Base-by-base conservation (phyloP, 2,797 vertebrate species). In the Todus mexicanus region DNA sequence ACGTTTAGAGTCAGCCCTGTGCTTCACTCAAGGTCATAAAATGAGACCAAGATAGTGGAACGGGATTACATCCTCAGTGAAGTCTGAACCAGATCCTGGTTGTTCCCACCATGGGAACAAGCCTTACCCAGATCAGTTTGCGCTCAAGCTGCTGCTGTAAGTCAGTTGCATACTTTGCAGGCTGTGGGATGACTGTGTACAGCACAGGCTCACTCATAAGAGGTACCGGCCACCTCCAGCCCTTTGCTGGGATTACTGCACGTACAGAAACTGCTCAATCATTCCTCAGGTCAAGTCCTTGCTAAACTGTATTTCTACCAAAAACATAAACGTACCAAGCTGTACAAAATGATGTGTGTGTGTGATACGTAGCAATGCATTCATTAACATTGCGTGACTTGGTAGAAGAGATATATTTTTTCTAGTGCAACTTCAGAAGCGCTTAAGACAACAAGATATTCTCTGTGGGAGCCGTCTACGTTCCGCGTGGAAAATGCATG, bases 401-500 rank as follows among this genome's bases (percentile, higher is more conserved):
- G 21, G 21, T 78, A 47, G 73, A 74, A 73, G 51, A 84, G 37
- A 56, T 29, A 21, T 73, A 93, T 94, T 56, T 48, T 61, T 92
- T 83, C 65, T 90, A 89, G 40, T 45, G 51, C 48, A 84, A 54
- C 70, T 93, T 93, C 92, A 86, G 60, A 95, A 94, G 54, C 57
- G 73, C 75, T 94, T 87, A 72, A 65, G 61, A 92, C 84, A 92
- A 83, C 42, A 93, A 93, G 90, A 89, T 92, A 89, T 42, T 95
- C 92, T 93, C 90, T 71, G 82, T 93, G 90, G 92, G 89, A 94
- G 81, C 21, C 5, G 1, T 87, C 72, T 91, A 85, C 75, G 94
- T 95, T 95, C 89, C 75, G 59, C 21, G 9, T 92, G 93, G 87
- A 95, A 96, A 95, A 89, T 92, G 84, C 94, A 59, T 56, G 81